Evolutionary conservation across 1,140 invertebrate genomes (phyloP).

Genomic region (Trachelipus rathkii): DNA sequence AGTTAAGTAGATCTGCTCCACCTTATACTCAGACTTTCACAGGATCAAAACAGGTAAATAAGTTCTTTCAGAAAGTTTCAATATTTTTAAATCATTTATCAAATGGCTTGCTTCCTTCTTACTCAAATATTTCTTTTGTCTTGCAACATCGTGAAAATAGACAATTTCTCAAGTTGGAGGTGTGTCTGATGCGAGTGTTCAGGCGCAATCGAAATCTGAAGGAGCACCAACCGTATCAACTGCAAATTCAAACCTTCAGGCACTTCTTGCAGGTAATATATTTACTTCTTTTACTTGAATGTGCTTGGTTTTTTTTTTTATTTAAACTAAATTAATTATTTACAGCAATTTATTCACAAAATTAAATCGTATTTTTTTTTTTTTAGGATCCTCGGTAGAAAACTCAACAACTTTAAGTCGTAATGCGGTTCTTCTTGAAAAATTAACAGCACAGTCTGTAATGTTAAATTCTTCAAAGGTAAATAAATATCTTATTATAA

Average conservation of each 20-base stretch:
- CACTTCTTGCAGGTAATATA: neutral
- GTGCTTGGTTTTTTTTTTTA: too few relatives aligned
- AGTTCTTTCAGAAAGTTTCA: neutral
- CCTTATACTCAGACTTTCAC: neutral
- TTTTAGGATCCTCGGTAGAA: neutral
- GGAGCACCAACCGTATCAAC: neutral
- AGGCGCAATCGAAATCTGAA: neutral
- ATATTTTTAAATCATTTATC: neutral
- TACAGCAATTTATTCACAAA: too few relatives aligned
- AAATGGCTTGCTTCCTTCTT: too few relatives aligned
- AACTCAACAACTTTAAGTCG: constrained; percentile 5
- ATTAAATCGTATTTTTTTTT: too few relatives aligned
- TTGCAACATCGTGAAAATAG: neutral
- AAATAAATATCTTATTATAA: neutral
- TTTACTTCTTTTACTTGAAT: too few relatives aligned
- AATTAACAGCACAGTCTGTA: neutral
- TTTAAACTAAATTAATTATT: too few relatives aligned
- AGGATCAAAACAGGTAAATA: neutral
- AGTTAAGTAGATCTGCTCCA: neutral
- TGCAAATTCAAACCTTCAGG: neutral
- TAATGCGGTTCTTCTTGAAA: neutral
- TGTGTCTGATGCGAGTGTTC: neutral
- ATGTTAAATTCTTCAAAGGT: constrained; percentile 8
- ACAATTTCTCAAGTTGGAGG: neutral
- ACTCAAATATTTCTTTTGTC: too few relatives aligned